Evolutionary conservation across 2,797 vertebrate species (phyloP), one percentile per base, ranked within the genome.

Genomic region (Florisuga fusca): DNA sequence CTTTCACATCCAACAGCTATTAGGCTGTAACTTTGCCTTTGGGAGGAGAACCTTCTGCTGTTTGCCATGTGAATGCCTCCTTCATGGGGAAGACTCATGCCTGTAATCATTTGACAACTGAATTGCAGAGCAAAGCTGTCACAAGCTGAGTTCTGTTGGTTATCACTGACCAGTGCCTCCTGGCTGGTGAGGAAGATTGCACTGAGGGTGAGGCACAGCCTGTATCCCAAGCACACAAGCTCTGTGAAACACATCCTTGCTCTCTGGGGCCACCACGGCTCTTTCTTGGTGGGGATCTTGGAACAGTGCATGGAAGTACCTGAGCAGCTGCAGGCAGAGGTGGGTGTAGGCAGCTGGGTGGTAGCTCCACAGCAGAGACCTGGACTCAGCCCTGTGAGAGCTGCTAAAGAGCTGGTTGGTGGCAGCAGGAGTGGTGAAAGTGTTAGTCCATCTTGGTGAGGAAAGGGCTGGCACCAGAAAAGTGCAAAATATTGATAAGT

Each of bases 221-320:
- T 31, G 4, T 22, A 25, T 15, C 27, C 45, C 41, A 36, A 55
- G 34, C 5, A 6, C 17, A 13, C 7, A 27, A 86, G 26, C 10
- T 29, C 25, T 18, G 14, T 15, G 69, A 64, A 31, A n/a, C 18
- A 7, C 3, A 0, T 3, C 1, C 36, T 16, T 22, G 25, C 33
- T 67, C n/a, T 41, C 25, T 54, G 22, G 23, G 8, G 7, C 22
- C 45, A 11, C 58, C 5, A 0, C 7, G 25, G 18, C 7, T 38
- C 12, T 53, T 91, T 63, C 55, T 69, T 16, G 41, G 8, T 55
- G 9, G 2, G 23, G 64, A 14, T 68, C 20, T 45, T 69, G 33
- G 12, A 8, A 59, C 17, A 26, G 8, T 66, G 41, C 20, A 5
- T 25, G 5, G 2, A 55, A n/a, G 29, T 29, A 15, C 16, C n/a